Percentiles rank a stretch among this genome's conserved stretches.
Evolutionary conservation across 2,797 vertebrate species (phyloP).

Genomic region (Brotula barbata): DNA sequence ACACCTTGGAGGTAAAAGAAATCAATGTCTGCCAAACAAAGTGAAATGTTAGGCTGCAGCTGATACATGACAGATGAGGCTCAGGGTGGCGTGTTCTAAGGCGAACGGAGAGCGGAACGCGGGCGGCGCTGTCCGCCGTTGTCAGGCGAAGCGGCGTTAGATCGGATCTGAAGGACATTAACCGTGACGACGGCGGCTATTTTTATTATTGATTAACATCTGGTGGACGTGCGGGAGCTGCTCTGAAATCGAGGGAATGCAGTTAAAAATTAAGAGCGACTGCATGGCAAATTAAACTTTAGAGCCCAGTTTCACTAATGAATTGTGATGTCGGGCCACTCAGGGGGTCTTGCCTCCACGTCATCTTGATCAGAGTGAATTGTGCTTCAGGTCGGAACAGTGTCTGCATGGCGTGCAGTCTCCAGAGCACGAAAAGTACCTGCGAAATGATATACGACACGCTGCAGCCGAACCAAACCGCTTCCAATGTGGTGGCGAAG

Average conservation of each 20-base stretch:
- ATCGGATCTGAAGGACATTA: constrained; percentile 70
- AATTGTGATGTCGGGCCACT: constrained; percentile 55
- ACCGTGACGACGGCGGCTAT: constrained; percentile 60
- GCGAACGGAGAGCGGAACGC: constrained; percentile 69
- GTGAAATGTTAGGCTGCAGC: constrained; percentile 76
- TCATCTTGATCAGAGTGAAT: constrained; percentile 52
- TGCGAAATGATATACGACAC: constrained; percentile 18
- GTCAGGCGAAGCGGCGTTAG: constrained; percentile 66
- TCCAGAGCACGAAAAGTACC: constrained; percentile 16
- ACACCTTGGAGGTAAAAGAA: constrained; percentile 77
- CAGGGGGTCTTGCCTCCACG: constrained; percentile 40
- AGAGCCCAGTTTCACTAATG: constrained; percentile 62
- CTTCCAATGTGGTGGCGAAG: constrained; percentile 17
- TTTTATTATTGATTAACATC: constrained; percentile 69
- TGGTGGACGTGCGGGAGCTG: constrained; percentile 39
- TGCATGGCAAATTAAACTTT: constrained; percentile 55
- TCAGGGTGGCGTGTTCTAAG: constrained; percentile 71
- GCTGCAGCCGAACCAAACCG: constrained; percentile 13
- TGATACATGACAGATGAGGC: constrained; percentile 75
- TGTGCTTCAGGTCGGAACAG: constrained; percentile 35
- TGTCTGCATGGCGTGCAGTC: no score
- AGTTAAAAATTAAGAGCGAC: constrained; percentile 47
- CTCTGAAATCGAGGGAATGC: constrained; percentile 30
- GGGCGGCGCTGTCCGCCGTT: constrained; percentile 64
- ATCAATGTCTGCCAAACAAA: constrained; percentile 80